These are phyloP conservation scores for Ceramica pisi DNA, from an alignment of 2,888 invertebrate genomes.

Conservation along the genomic window DNA sequence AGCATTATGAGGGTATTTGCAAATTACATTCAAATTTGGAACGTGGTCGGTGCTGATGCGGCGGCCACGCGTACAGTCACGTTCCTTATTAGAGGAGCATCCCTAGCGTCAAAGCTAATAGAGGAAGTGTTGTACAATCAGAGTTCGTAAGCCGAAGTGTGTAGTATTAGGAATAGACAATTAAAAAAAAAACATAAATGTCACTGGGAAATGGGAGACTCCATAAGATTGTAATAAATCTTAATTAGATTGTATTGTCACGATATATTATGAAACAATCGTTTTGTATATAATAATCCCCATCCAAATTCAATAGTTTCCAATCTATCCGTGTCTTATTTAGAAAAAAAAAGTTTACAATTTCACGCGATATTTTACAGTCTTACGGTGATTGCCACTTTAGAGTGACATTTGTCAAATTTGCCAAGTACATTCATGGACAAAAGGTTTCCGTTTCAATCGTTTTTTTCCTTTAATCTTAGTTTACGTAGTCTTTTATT, in stretches of 20 bases:
- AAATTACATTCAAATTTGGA: conserved; percentile 67
- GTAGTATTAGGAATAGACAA: neutral
- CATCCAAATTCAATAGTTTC: too few relatives aligned
- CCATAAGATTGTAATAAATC: too few relatives aligned
- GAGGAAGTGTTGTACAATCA: conserved; percentile 22
- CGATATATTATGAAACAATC: too few relatives aligned
- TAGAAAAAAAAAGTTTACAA: too few relatives aligned
- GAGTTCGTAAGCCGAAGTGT: neutral
- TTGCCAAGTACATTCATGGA: conserved; percentile 14
- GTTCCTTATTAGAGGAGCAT: conserved; percentile 66
- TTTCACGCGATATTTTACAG: too few relatives aligned
- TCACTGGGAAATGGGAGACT: too few relatives aligned
- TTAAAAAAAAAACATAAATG: neutral
- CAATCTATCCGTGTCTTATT: too few relatives aligned
- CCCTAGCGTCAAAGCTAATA: conserved; percentile 47
- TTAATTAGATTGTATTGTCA: too few relatives aligned
- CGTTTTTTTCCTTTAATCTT: neutral
- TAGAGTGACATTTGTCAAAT: too few relatives aligned
- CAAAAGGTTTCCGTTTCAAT: neutral
- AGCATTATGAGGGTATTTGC: conserved; percentile 49
- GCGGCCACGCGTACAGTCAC: conserved; percentile 67
- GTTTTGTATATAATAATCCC: too few relatives aligned
- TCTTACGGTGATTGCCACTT: too few relatives aligned
- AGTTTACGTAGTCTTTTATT: too few relatives aligned
- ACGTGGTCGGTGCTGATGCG: conserved; percentile 70